These are phyloP conservation scores for Globodera ellingtonae DNA, from an alignment of 1,140 invertebrate species.

Conservation along the genomic window DNA sequence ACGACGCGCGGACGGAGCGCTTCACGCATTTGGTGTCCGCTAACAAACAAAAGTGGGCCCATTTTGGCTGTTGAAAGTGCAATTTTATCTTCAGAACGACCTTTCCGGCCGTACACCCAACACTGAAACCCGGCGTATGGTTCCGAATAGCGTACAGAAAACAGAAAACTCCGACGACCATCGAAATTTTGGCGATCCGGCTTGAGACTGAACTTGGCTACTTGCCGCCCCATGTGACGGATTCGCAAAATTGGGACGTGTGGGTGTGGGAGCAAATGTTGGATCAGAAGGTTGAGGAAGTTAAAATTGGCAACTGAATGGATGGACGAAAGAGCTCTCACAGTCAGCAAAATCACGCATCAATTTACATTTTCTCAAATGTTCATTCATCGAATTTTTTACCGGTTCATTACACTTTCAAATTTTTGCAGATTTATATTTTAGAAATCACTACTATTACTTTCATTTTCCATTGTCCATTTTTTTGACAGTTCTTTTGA, in stretches of 20 bases:
- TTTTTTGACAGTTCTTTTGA: too few relatives aligned
- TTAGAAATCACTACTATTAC: too few relatives aligned
- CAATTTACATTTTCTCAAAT: too few relatives aligned
- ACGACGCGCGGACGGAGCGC: neutral
- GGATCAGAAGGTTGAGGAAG: neutral
- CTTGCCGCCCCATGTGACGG: neutral
- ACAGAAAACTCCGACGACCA: neutral
- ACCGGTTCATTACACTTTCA: too few relatives aligned
- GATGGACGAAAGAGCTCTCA: too few relatives aligned
- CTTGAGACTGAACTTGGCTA: neutral
- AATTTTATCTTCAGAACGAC: neutral
- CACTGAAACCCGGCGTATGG: neutral
- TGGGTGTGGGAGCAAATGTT: neutral
- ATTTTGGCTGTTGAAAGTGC: neutral
- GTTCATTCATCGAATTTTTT: too few relatives aligned
- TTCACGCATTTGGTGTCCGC: neutral
- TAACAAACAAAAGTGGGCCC: neutral
- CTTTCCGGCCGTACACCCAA: neutral
- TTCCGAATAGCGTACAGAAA: neutral
- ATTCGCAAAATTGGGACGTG: neutral
- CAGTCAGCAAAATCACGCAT: too few relatives aligned
- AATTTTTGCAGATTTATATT: too few relatives aligned
- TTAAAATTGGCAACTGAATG: neutral
- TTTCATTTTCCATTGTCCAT: too few relatives aligned
- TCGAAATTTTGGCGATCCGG: neutral